Percentiles rank a stretch among this genome's conserved stretches.
These are phyloP conservation scores for Paguma larvata DNA, from an alignment of 2,797 vertebrate genomes.

Conservation along the genomic window DNA sequence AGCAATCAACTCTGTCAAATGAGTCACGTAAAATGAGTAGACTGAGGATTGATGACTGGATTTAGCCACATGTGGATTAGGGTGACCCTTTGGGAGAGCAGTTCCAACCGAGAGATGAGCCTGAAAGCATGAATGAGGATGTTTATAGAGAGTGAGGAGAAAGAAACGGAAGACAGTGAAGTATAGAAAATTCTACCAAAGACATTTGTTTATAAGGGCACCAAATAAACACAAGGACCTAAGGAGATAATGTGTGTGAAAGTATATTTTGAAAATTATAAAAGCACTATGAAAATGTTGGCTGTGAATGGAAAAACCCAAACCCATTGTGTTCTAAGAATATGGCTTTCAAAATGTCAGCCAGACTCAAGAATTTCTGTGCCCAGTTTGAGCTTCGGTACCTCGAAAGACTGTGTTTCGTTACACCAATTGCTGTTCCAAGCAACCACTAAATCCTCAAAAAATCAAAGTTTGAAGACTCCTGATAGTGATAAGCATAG, in stretches of 20 bases:
- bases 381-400: neutral
- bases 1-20: neutral
- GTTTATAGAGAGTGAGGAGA: neutral
- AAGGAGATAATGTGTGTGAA: neutral
- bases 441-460: constrained; percentile 88
- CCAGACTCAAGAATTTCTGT: constrained; percentile 40
- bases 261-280: neutral
- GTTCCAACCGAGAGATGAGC: neutral
- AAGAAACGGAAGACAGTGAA: neutral
- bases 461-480: constrained; percentile 53
- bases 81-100: neutral
- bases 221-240: neutral
- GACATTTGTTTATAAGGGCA: neutral
- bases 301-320: neutral
- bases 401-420: neutral
- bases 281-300: neutral
- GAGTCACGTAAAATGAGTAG: neutral
- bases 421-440: constrained; percentile 30
- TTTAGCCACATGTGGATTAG: neutral
- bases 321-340: neutral
- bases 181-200: neutral
- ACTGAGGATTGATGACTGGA: neutral
- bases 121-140: neutral
- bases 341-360: constrained; percentile 53
- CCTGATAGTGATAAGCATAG: neutral